phyloP scores from a whole-genome alignment of 2,113 vertebrate species.

The Abramis brama region DNA sequence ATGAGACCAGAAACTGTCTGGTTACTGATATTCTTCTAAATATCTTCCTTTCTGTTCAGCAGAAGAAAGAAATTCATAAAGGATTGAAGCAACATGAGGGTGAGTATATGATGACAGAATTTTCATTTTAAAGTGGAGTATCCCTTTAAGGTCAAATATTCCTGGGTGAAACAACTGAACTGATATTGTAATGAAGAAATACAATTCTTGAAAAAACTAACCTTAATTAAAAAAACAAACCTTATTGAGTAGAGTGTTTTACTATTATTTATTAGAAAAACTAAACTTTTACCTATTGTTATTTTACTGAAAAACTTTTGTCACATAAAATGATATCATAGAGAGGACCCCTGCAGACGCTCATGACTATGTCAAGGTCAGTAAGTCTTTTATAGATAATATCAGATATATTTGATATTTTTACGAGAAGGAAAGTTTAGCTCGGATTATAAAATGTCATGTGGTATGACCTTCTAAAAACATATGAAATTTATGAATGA shows the following conservation, averaged over 20 bases:
- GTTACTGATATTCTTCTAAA: too few relatives aligned
- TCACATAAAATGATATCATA: neutral
- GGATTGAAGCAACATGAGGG: too few relatives aligned
- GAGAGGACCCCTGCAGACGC: neutral
- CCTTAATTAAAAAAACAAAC: too few relatives aligned
- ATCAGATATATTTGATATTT: neutral
- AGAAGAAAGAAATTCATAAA: too few relatives aligned
- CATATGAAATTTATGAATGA: neutral
- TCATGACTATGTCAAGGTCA: neutral
- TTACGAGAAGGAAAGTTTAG: neutral
- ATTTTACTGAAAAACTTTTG: neutral
- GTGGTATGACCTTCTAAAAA: neutral
- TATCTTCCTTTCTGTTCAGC: too few relatives aligned
- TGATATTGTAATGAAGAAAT: neutral
- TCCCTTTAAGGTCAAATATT: neutral
- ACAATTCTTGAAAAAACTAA: neutral
- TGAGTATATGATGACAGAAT: too few relatives aligned
- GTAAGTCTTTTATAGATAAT: neutral
- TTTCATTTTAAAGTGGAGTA: too few relatives aligned
- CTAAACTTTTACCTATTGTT: neutral
- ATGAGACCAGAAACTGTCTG: too few relatives aligned
- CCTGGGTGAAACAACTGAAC: neutral
- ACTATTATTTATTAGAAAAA: neutral
- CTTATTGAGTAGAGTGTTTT: neutral
- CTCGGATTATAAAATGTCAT: neutral